Evolutionary conservation across 92 coral and sea anemone species (phyloP), one percentile per base, ranked within the genome.

Genomic region (Epizoanthus rinbou): DNA sequence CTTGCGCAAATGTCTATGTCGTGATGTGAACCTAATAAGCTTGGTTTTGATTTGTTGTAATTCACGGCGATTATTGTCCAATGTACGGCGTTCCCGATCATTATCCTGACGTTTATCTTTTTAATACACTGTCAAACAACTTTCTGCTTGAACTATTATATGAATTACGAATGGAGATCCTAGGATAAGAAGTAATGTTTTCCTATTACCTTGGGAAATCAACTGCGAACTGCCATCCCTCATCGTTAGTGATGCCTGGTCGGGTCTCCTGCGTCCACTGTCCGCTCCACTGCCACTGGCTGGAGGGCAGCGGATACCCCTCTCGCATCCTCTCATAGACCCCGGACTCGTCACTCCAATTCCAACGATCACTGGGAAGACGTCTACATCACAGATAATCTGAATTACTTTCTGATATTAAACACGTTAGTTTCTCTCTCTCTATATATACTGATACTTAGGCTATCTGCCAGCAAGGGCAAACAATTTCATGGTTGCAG

Each of bases 171-270:
- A 19, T 10, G 75, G 19, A 13, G 74, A 11, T 15, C 28, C 11
- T 57, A 15, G 22, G 28, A n/a, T 39, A n/a, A 11, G 3, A 24
- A 67, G 18, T 19, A 18, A 14, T 43, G 18, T 73, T 19, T 19
- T 68, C 28, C n/a, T 33, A 64, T 45, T 45, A 95, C 98, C 98
- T 91, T 59, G 98, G 98, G 63, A 95, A 95, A 80, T 95, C 98
- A 68, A 95, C 89, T 24, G 98, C 98, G 83, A 89, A 95, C 94
- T 91, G 97, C 98, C 98, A 95, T 41, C 98, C 98, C 24, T 95
- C 94, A 71, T 85, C 87, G 73, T 95, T 93, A 7, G 98, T 95
- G 33, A 85, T 47, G 9, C 91, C 97, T 17, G 95, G 94, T 10
- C 84, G 87, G 1, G 98, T 95, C 47, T 95, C 98, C 11, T 93